Base-by-base conservation (phyloP, 2,888 invertebrate genomes). In the Formica aserva region DNA sequence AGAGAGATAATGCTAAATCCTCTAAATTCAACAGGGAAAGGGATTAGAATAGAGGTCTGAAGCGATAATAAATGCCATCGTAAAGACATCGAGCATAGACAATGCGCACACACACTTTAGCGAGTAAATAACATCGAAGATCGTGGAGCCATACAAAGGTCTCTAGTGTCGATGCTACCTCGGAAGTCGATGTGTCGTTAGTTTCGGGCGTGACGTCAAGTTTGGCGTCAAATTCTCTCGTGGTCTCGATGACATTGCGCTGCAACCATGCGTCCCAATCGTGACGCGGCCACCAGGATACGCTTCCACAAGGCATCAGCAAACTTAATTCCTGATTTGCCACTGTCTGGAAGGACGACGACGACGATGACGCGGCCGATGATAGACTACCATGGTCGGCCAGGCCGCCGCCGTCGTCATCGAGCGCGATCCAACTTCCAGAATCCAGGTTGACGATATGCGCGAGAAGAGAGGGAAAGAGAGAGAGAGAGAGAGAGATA, bases 171-270 rank as follows among this genome's bases (percentile, higher is more conserved):
- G 85, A 38, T 84, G 86, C 89, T 92, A 94, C 92, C 93, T 94
- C 94, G 83, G 91, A 88, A n/a, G 86, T 86, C 76, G 92, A 92
- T 75, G 87, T 86, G 65, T 77, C 89, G 72, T 93, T 92, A 80
- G 92, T 93, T 82, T 94, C 94, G 48, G 94, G 93, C 15, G 93
- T 94, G 69, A 92, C 92, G 74, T 92, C 92, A 48, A 92, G 90
- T 89, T 93, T 93, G 75, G 77, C 83, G 72, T 91, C 89, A 86
- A 82, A 57, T 32, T 84, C 82, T 29, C 67, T 71, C 67, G 48
- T 57, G 18, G 60, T 38, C 9, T 89, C 86, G 26, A 41, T 18
- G 22, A 75, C 87, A 80, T 89, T 88, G 13, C 82, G 87, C 26
- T 93, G 90, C 41, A 92, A 71, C 93, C 93, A 93, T 74, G 89